These are phyloP conservation scores for Mastomys natalensis DNA, from an alignment of 2,113 vertebrate species.

Conservation along the genomic window DNA sequence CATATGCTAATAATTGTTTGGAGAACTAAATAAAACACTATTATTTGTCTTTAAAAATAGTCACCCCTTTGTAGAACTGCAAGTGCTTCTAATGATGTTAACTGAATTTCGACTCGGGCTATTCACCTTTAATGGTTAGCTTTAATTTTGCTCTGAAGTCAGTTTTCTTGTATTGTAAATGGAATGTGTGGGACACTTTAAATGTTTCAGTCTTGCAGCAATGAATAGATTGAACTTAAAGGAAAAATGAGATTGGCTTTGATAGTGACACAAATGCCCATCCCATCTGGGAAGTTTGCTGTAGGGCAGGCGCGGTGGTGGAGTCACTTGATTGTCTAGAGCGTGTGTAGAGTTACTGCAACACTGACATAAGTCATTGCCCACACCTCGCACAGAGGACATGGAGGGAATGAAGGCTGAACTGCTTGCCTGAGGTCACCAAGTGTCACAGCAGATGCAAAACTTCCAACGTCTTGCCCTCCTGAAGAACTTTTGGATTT, in stretches of 20 bases:
- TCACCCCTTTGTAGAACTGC: constrained; percentile 80
- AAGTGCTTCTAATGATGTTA: constrained; percentile 74
- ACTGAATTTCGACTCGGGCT: constrained; percentile 44
- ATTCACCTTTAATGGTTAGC: background rate
- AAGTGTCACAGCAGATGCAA: background rate
- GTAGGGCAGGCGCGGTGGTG: background rate
- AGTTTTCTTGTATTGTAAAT: background rate
- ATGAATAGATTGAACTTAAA: background rate
- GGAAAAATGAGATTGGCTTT: background rate
- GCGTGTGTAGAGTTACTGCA: background rate
- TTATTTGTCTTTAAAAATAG: constrained; percentile 89
- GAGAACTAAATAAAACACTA: constrained; percentile 88
- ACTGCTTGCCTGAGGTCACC: background rate
- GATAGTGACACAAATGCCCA: background rate
- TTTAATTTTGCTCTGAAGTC: background rate
- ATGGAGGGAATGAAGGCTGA: rapidly evolving
- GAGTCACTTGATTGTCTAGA: background rate
- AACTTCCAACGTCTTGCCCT: background rate
- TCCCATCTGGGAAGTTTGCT: background rate
- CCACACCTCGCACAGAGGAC: background rate
- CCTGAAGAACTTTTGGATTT: background rate
- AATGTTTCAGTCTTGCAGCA: background rate
- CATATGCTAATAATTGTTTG: constrained; percentile 87
- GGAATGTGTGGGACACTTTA: background rate
- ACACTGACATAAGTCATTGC: background rate